These are phyloP conservation scores for Nerophis lumbriciformis DNA, from an alignment of 2,113 vertebrate genomes.

Conservation along the genomic window DNA sequence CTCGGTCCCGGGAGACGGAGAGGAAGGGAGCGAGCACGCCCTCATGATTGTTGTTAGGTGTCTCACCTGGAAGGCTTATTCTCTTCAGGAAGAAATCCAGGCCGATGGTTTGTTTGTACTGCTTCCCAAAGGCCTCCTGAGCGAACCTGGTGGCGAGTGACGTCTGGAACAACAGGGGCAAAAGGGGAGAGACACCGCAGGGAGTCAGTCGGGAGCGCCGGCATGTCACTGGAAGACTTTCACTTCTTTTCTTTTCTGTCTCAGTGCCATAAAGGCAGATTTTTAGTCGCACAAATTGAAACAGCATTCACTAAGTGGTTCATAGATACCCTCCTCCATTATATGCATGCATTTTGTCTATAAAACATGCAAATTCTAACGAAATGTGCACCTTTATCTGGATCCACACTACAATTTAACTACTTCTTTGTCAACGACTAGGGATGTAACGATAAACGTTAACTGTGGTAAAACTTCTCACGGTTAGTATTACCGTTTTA, in stretches of 20 bases:
- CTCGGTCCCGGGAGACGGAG: not conserved
- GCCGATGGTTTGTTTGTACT: constrained; percentile 98
- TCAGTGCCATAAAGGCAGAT: too few species aligned
- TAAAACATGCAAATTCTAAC: too few species aligned
- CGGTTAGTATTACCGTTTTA: too few species aligned
- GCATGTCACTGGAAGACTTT: constrained; percentile 23
- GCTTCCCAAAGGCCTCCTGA: constrained; percentile 98
- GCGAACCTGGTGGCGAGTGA: constrained; percentile 93
- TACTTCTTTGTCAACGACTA: too few species aligned
- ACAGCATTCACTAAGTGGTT: too few species aligned
- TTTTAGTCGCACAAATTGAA: too few species aligned
- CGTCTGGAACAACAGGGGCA: constrained; percentile 79
- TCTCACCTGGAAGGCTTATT: constrained; percentile 95
- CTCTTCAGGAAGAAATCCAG: constrained; percentile 99
- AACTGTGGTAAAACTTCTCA: too few species aligned
- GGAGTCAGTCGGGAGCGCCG: constrained; percentile 12
- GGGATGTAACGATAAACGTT: too few species aligned
- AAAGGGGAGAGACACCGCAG: constrained; percentile 27
- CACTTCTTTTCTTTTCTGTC: constrained; percentile 11
- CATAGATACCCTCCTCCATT: too few species aligned
- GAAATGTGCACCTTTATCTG: too few species aligned
- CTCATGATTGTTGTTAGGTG: constrained; percentile 43
- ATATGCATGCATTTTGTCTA: too few species aligned
- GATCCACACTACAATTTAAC: too few species aligned
- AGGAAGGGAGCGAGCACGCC: constrained; percentile 31